These are phyloP conservation scores for Leptodactylus fallax DNA, from an alignment of 2,797 vertebrate species.

Conservation along the genomic window DNA sequence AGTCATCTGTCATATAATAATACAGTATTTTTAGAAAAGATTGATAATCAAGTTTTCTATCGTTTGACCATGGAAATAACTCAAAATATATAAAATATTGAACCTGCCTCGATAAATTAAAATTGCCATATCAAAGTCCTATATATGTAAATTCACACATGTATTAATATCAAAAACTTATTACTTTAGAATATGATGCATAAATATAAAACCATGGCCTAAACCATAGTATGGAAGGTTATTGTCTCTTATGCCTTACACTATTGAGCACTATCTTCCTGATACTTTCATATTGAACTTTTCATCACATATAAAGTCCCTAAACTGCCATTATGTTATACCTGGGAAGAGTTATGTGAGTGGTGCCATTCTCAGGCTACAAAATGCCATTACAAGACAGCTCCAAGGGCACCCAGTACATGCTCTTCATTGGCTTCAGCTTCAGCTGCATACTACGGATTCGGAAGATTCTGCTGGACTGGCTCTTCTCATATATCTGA, in stretches of 20 bases:
- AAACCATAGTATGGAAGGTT: not conserved
- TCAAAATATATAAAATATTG: conserved; percentile 32
- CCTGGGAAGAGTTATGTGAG: no score
- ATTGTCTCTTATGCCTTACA: not conserved
- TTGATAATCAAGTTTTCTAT: conserved; percentile 14
- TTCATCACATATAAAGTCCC: no score
- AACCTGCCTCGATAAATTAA: not conserved
- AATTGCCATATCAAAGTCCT: not conserved
- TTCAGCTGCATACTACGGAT: no score
- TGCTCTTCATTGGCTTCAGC: no score
- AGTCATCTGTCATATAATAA: conserved; percentile 26
- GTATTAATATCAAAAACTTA: not conserved
- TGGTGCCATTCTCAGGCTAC: no score
- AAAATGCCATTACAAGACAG: no score
- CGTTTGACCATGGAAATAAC: conserved; percentile 1
- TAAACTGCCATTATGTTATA: no score
- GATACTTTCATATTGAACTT: no score
- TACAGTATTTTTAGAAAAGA: conserved; percentile 47
- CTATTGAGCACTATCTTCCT: not conserved
- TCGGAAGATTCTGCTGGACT: no score
- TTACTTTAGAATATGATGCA: not conserved
- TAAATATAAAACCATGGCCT: not conserved
- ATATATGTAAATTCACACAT: not conserved
- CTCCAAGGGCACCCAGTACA: no score
- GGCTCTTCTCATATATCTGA: no score